Evolutionary conservation across 1,140 invertebrate species (phyloP), one percentile per base, ranked within the genome.

Genomic region (Maconellicoccus hirsutus): DNA sequence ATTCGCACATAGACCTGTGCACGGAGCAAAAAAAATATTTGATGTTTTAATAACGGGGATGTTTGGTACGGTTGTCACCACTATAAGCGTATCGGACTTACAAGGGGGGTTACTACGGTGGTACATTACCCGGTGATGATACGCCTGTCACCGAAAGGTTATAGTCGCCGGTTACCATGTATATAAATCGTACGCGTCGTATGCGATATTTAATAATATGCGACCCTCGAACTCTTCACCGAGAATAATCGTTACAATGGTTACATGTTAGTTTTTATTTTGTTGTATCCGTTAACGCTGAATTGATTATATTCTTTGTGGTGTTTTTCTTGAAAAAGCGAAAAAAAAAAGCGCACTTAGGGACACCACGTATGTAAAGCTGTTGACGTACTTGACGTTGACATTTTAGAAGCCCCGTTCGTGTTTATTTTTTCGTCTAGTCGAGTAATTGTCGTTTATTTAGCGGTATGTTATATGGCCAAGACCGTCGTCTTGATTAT

Each of bases 211-310:
- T 52, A 52, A 52, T 52, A 52, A 52, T 52, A 52, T 16, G 12
- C 42, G 42, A 52, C 42, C 42, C 42, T 52, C 42, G 42, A 52
- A 52, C 42, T 52, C 42, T 52, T 52, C 42, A 52, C 42, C 42
- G 42, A 52, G 42, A 52, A 52, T 52, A 52, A 52, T 52, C 42
- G 42, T 52, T 52, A 52, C 42, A 52, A 52, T 52, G n/a, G 42
- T 52, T 52, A 52, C 42, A 52, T 52, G 42, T 52, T 52, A 52
- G 42, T 52, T 52, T 52, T 52, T 52, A 52, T 52, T 52, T 52
- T 52, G 42, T 52, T 52, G 42, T 52, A 52, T 52, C 42, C 42
- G 42, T 52, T 52, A 52, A 52, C 42, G 42, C 42, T 52, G 42
- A 52, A 52, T 52, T 52, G 10, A 52, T 52, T 19, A 19, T 52